Conservation (phyloP, 1,140 invertebrate genomes). For the Euura saliciscinereae region DNA sequence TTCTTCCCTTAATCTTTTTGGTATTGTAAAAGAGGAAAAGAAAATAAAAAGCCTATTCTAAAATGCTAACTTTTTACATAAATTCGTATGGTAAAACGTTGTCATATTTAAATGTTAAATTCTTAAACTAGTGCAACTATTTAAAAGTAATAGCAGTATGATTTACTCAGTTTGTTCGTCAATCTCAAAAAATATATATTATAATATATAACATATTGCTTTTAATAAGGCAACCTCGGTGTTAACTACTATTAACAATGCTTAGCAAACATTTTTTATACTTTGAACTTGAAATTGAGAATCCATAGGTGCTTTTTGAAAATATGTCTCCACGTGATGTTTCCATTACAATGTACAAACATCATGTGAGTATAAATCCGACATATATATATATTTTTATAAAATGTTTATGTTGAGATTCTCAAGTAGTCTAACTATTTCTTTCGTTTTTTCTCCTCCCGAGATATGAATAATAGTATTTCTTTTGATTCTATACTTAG, state of each 20-base stretch:
- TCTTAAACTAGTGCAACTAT: constrained; percentile 5
- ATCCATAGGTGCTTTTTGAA: neutral
- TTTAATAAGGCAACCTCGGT: constrained; percentile 5
- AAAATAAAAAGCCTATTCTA: neutral
- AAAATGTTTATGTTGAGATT: neutral
- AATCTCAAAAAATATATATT: neutral
- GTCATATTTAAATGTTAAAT: neutral
- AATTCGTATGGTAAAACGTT: neutral
- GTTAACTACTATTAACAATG: neutral
- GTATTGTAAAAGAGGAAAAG: neutral
- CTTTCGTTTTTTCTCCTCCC: neutral
- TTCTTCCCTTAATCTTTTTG: neutral
- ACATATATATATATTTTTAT: neutral
- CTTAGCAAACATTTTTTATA: neutral
- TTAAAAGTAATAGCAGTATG: neutral
- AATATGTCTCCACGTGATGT: neutral
- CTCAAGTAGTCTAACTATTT: neutral
- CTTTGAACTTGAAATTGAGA: constrained; percentile 4
- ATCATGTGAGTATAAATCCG: neutral
- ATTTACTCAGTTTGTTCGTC: neutral
- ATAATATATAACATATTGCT: constrained; percentile 3
- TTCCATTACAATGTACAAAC: neutral
- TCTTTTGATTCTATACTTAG: too few species aligned
- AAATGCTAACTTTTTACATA: constrained; percentile 5
- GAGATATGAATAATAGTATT: too few species aligned